Evolutionary conservation across 2,888 invertebrate species (phyloP).

Genomic region (Scelioninae gen. 2): DNA sequence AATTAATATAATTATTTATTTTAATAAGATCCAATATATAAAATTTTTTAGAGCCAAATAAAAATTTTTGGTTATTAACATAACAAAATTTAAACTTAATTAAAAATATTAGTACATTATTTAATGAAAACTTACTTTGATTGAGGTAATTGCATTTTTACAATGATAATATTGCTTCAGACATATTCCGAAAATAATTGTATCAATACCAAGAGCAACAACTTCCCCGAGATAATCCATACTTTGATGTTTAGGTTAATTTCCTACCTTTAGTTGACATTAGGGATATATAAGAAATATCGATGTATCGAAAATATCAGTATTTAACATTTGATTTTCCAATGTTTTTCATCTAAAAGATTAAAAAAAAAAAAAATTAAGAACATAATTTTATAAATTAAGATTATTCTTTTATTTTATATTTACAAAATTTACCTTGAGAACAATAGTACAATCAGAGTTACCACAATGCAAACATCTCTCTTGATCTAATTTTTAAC

Average conservation of each 20-base stretch:
- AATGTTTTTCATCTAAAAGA: too few relatives aligned
- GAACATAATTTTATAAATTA: too few relatives aligned
- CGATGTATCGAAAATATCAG: constrained; percentile 8
- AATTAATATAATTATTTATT: too few relatives aligned
- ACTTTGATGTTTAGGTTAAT: constrained; percentile 65
- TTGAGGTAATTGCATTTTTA: constrained; percentile 82
- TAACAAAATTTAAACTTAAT: too few relatives aligned
- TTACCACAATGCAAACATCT: too few relatives aligned
- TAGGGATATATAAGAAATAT: constrained; percentile 11
- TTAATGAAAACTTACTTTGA: constrained; percentile 79
- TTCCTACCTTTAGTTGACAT: constrained; percentile 42
- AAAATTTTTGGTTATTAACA: too few relatives aligned
- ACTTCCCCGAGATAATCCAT: constrained; percentile 89
- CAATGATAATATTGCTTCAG: constrained; percentile 85
- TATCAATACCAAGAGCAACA: constrained; percentile 84
- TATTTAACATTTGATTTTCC: not conserved
- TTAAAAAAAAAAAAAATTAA: too few relatives aligned
- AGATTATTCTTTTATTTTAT: not conserved
- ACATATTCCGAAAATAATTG: constrained; percentile 84
- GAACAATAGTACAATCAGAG: not conserved
- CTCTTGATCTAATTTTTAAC: too few relatives aligned
- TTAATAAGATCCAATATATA: too few relatives aligned
- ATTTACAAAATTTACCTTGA: not conserved
- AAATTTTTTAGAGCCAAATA: too few relatives aligned
- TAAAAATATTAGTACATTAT: too few relatives aligned